Evolutionary conservation across 2,797 vertebrate genomes (phyloP), one percentile per base, ranked within the genome.

Genomic region (Smutsia temminckii): DNA sequence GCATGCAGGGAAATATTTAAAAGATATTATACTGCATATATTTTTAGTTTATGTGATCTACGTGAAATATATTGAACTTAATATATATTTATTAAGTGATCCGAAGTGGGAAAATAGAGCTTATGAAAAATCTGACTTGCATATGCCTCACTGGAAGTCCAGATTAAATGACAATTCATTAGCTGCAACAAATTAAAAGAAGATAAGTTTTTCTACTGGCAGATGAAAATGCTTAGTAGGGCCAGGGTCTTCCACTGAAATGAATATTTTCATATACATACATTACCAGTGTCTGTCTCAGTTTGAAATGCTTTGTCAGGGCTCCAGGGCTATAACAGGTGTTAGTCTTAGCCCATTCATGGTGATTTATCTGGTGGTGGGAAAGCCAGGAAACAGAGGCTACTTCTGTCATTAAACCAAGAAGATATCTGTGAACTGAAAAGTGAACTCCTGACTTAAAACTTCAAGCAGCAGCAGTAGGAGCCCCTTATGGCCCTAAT

Each of bases 41-140:
- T 27, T 77, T 93, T 94, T 66, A 40, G 25, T 89, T 91, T 89
- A 51, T 20, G 42, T 77, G n/a, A 93, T 34, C 29, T 86, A 40
- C 23, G 6, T 77, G 51, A 96, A 92, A 29, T 63, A 80, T 12
- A 66, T 64, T 90, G 80, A 92, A 71, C 4, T 88, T 78, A 55
- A 51, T 84, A 69, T 63, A 17, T 64, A 72, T 42, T 91, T 79
- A 53, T 40, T 85, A 63, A 88, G 5, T 46, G 20, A 14, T 72
- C 29, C 51, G 4, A 92, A 92, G 18, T 57, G 20, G 55, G 34
- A 89, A 94, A 71, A 81, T 53, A 57, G 3, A 89, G 29, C 37
- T 90, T 74, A 84, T 49, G 27, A 86, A 68, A 80, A 61, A 74
- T 49, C 63, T 85, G n/a, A 49, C 16, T 84, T 90, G 37, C n/a